phyloP scores from a whole-genome alignment of 2,888 invertebrate genomes.

The Rosalia funebris region DNA sequence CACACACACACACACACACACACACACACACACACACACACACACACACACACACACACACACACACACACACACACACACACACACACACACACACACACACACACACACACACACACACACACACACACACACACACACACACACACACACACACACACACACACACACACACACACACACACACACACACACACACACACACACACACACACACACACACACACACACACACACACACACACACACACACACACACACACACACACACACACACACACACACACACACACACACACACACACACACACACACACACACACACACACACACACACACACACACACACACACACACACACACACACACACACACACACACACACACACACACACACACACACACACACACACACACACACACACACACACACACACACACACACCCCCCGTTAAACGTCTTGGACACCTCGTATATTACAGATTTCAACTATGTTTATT shows the following conservation, averaged over 20 bases:
- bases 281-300: neutral
- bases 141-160: slow-evolving; percentile 22
- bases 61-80: slow-evolving; percentile 23
- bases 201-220: slow-evolving; percentile 22
- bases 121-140: slow-evolving; percentile 23
- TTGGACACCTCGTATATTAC: too few relatives aligned
- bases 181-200: slow-evolving; percentile 23
- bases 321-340: neutral
- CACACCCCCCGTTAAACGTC: too few relatives aligned
- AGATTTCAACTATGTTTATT: too few relatives aligned
- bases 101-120: slow-evolving; percentile 23
- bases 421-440: neutral
- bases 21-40: slow-evolving; percentile 22
- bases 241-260: slow-evolving; percentile 23
- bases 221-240: slow-evolving; percentile 23
- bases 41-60: slow-evolving; percentile 23
- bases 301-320: neutral
- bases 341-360: neutral
- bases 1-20: slow-evolving; percentile 23
- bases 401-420: neutral
- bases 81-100: slow-evolving; percentile 22
- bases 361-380: neutral
- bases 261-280: slow-evolving; percentile 22
- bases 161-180: slow-evolving; percentile 23
- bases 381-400: neutral